These are phyloP conservation scores for Peromyscus nudipes DNA, from an alignment of 2,797 vertebrate species.

Conservation along the genomic window DNA sequence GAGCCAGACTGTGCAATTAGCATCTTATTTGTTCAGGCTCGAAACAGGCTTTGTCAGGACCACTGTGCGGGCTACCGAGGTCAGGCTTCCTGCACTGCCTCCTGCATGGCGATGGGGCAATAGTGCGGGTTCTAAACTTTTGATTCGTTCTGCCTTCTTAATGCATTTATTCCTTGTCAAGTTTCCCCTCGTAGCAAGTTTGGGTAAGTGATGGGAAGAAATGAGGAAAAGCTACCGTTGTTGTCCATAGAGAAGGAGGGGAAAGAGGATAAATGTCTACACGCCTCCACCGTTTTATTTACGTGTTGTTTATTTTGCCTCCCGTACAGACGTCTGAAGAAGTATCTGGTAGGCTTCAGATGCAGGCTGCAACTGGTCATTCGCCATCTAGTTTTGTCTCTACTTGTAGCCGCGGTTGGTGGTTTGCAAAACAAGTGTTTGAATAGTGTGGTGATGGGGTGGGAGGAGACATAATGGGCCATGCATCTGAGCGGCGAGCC, in stretches of 20 bases:
- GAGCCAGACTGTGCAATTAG: slow-evolving; percentile 84
- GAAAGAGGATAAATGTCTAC: background rate
- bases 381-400: background rate
- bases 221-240: background rate
- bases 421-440: slow-evolving; percentile 64
- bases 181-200: slow-evolving; percentile 78
- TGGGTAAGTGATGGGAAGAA: slow-evolving; percentile 8
- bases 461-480: slow-evolving; percentile 35
- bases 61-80: slow-evolving; percentile 33
- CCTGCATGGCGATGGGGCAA: slow-evolving; percentile 59
- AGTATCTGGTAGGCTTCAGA: slow-evolving; percentile 51
- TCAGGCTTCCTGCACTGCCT: slow-evolving; percentile 56
- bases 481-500: background rate
- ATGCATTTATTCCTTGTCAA: slow-evolving; percentile 69
- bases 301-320: slow-evolving; percentile 31
- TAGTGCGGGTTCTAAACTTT: slow-evolving; percentile 73
- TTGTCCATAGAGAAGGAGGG: background rate
- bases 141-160: slow-evolving; percentile 35
- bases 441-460: background rate
- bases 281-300: background rate
- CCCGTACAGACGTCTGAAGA: slow-evolving; percentile 12
- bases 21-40: slow-evolving; percentile 79
- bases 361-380: slow-evolving; percentile 51
- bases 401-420: slow-evolving; percentile 22
- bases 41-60: slow-evolving; percentile 68